These are phyloP conservation scores for Monarcha castaneiventris DNA, from an alignment of 2,113 vertebrate genomes.

Conservation along the genomic window DNA sequence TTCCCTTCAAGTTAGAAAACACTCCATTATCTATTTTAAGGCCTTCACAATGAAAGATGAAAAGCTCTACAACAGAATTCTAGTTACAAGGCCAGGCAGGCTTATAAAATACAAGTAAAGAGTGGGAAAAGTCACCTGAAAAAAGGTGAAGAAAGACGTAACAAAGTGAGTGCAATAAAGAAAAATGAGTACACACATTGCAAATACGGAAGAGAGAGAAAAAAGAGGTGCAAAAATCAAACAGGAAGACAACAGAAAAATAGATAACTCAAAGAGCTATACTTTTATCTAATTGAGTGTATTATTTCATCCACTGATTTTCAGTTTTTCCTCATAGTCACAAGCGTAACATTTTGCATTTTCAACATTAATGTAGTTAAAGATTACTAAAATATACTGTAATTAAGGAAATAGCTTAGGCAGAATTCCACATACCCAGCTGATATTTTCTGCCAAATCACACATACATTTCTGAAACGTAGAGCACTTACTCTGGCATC, in stretches of 20 bases:
- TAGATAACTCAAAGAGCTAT: background rate
- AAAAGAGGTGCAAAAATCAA: background rate
- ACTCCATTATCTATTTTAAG: background rate
- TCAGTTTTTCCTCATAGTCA: background rate
- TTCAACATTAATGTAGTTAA: background rate
- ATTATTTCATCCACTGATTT: background rate
- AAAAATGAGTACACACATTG: background rate
- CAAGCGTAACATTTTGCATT: background rate
- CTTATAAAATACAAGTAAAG: background rate
- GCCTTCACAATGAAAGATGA: background rate
- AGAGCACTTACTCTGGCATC: constrained; percentile 81
- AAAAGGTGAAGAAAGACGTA: background rate
- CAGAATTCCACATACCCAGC: background rate
- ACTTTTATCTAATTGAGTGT: background rate
- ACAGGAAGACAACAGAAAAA: background rate
- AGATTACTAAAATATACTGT: background rate
- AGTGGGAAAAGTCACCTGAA: background rate
- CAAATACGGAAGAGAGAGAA: background rate
- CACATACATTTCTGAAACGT: background rate
- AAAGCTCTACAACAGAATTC: background rate
- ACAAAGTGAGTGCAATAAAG: background rate
- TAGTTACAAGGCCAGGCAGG: background rate
- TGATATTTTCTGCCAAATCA: background rate
- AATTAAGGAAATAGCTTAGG: background rate
- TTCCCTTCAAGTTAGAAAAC: background rate